phyloP scores from a whole-genome alignment of 2,888 invertebrate genomes.

The Dascillus cervinus region DNA sequence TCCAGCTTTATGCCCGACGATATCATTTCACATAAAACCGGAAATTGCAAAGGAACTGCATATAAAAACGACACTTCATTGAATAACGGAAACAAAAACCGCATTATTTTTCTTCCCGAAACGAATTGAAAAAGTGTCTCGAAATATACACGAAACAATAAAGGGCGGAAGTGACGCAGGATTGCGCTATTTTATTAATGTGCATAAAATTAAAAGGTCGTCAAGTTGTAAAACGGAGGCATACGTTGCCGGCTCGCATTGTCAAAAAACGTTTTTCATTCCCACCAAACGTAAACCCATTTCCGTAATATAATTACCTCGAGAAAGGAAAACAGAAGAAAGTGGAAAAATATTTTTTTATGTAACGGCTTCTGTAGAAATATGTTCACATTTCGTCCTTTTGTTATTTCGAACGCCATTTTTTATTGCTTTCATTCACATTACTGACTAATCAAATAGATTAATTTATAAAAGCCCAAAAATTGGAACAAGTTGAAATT shows the following conservation, averaged over 20 bases:
- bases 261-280: neutral
- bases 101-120: too few species aligned
- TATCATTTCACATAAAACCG: conserved; percentile 21
- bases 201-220: neutral
- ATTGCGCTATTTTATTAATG: neutral
- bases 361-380: too few species aligned
- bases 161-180: neutral
- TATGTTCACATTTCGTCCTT: too few species aligned
- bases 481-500: too few species aligned
- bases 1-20: conserved; percentile 26
- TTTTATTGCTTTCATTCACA: too few species aligned
- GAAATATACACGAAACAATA: too few species aligned
- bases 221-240: neutral
- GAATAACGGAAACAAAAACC: too few species aligned
- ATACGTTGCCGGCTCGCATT: neutral
- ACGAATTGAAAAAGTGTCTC: too few species aligned
- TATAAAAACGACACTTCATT: neutral
- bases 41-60: conserved; percentile 8
- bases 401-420: too few species aligned
- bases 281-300: neutral
- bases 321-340: neutral
- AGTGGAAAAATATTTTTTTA: neutral
- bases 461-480: too few species aligned
- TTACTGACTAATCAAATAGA: too few species aligned
- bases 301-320: neutral